Percentiles rank a stretch among this genome's conserved stretches.
Evolutionary conservation across 2,888 invertebrate genomes (phyloP).

Genomic region (Papilio protenor): DNA sequence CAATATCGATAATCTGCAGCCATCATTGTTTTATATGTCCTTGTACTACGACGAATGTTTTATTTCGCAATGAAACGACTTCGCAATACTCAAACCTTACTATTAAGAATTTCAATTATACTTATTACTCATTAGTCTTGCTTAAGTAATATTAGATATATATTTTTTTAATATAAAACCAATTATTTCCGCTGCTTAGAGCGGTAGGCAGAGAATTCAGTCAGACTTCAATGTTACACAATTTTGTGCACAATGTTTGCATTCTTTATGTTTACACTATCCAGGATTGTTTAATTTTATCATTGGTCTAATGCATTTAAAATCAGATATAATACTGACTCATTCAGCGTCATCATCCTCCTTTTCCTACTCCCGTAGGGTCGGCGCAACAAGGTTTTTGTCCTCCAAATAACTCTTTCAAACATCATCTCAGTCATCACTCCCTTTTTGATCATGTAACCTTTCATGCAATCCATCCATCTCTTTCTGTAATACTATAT

Average conservation of each 20-base stretch:
- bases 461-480: no score
- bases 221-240: neutral
- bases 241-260: neutral
- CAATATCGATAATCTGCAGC: neutral
- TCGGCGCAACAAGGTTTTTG: no score
- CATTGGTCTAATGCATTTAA: neutral
- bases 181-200: neutral
- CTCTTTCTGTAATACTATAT: no score
- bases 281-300: neutral
- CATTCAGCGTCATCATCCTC: no score
- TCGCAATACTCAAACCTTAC: neutral
- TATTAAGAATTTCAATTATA: neutral
- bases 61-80: neutral
- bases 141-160: neutral
- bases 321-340: neutral
- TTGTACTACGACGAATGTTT: constrained; percentile 2
- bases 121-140: neutral
- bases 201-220: neutral
- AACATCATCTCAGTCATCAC: no score
- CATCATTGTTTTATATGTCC: constrained; percentile 7
- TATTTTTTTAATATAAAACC: neutral
- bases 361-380: no score
- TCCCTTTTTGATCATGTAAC: no score
- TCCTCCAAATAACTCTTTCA: no score
- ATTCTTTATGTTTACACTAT: neutral